Evolutionary conservation across 2,888 invertebrate species (phyloP), one percentile per base, ranked within the genome.

Genomic region (Drosophila vallismaia): DNA sequence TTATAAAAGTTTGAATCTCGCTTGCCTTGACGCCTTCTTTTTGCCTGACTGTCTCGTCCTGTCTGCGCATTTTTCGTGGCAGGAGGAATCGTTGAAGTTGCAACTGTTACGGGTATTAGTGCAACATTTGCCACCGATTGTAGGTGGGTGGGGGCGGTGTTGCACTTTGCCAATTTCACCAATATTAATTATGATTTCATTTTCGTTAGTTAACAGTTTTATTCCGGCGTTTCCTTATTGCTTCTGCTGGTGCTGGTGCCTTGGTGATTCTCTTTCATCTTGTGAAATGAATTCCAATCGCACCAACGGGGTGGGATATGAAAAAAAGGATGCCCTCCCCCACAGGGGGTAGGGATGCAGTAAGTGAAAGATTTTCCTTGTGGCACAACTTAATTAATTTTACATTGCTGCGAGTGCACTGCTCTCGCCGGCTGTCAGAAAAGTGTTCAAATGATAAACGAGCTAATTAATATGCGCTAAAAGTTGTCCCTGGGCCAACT

Each of bases 1-100:
- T 84, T 84, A 86, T 84, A 84, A 84, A 84, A 84, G 84, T 84
- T 84, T 82, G 74, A 75, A 86, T 86, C 79, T 72, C 57, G 77
- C 50, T 71, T 70, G 85, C 74, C 76, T 69, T 76, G 72, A 66
- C 81, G 77, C 79, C 79, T 56, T n/a, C 51, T 54, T 45, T 45
- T 24, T 57, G 46, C 45, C 60, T 49, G 31, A 46, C 59, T 54
- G 66, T 54, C 66, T 64, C 63, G 59, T 60, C 44, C 70, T 72
- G 64, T 63, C 57, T 63, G 31, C 38, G 46, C 45, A 49, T 64
- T 42, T 24, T 44, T 44, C 24, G 60, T 36, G 12, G 14, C 33
- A 10, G 74, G 60, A 76, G 63, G 72, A 72, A 14, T 44, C 24
- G 44, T 67, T 69, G 59, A 46, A 63, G 63, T 55, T 77, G 56